Percentiles rank a stretch among this genome's conserved stretches.
These are phyloP conservation scores for Polydesmus complanatus DNA, from an alignment of 2,888 invertebrate genomes.

Conservation along the genomic window DNA sequence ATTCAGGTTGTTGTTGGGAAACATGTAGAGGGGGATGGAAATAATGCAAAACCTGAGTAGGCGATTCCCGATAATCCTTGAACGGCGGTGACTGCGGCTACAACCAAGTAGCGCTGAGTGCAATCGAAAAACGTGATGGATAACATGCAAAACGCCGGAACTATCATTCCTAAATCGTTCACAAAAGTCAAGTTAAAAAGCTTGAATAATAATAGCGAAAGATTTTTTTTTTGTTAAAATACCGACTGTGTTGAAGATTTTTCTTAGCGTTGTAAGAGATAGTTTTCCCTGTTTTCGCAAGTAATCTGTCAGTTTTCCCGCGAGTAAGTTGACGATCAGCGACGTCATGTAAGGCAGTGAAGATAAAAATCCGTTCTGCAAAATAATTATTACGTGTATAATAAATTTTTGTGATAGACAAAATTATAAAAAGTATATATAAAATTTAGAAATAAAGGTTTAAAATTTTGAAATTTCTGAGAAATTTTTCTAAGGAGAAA, in stretches of 20 bases:
- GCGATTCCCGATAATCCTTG: slow-evolving; percentile 32
- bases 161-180: slow-evolving; percentile 23
- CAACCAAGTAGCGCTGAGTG: slow-evolving; percentile 28
- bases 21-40: too few species aligned
- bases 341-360: slow-evolving; percentile 27
- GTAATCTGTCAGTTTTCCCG: slow-evolving; percentile 26
- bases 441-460: too few species aligned
- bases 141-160: slow-evolving; percentile 26
- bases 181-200: background rate
- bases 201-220: too few species aligned
- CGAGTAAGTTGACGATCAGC: slow-evolving; percentile 24
- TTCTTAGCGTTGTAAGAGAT: slow-evolving; percentile 25
- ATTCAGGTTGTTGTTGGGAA: too few species aligned
- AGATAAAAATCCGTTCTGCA: slow-evolving; percentile 29
- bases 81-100: slow-evolving; percentile 28
- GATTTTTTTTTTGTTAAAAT: too few species aligned
- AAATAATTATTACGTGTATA: too few species aligned
- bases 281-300: slow-evolving; percentile 23
- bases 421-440: too few species aligned
- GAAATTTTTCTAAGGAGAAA: too few species aligned
- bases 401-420: too few species aligned
- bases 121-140: slow-evolving; percentile 30
- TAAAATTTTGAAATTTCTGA: too few species aligned
- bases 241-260: slow-evolving; percentile 29
- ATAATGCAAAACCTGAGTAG: slow-evolving; percentile 19